Evolutionary conservation across 2,797 vertebrate genomes (phyloP).

Genomic region (Brotula barbata): DNA sequence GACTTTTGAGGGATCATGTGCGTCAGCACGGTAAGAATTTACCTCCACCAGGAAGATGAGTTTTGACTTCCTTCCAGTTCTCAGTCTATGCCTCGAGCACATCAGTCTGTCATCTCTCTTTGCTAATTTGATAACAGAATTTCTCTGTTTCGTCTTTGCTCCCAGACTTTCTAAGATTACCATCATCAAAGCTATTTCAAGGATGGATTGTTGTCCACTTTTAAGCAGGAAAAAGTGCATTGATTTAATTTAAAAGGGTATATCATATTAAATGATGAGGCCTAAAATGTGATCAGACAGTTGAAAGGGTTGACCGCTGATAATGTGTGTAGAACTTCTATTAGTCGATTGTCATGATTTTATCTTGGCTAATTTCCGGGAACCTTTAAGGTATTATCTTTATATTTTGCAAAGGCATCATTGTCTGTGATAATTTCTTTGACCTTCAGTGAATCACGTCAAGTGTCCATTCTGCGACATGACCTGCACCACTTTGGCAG

Average conservation of each 20-base stretch:
- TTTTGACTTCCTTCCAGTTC: no score
- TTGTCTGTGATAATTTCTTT: not conserved
- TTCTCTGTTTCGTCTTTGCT: no score
- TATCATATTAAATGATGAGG: not conserved
- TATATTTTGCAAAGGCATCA: not conserved
- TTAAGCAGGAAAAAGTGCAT: not conserved
- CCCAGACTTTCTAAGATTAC: not conserved
- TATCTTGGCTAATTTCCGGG: no score
- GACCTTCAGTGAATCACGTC: conserved; percentile 70
- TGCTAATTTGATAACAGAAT: no score
- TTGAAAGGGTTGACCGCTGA: not conserved
- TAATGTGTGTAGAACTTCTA: not conserved
- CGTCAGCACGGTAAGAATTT: conserved; percentile 70
- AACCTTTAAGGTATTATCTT: no score
- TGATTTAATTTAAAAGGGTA: not conserved
- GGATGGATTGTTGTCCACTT: not conserved
- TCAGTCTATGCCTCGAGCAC: no score
- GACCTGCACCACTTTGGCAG: conserved; percentile 77
- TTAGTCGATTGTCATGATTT: not conserved
- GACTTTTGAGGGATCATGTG: conserved; percentile 77
- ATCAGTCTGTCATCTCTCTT: no score
- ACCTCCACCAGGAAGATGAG: no score
- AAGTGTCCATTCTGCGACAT: conserved; percentile 76
- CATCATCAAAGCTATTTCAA: not conserved
- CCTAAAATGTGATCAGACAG: not conserved